Percentiles rank a stretch among this genome's conserved stretches.
Conservation (phyloP, 2,888 invertebrate genomes). For the Scelioninae gen. 1 region DNA sequence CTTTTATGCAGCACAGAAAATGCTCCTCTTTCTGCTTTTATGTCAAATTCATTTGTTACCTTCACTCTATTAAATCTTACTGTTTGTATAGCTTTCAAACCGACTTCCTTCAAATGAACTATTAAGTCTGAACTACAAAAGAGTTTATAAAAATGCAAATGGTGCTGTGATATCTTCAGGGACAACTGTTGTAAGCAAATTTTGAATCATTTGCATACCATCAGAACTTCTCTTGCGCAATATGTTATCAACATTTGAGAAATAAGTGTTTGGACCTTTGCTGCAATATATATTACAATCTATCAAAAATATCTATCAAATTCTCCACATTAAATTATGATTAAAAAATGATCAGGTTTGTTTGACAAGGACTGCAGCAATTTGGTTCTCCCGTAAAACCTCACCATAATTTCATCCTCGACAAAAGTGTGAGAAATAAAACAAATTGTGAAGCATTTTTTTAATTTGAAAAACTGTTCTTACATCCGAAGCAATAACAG, state of each 20-base stretch:
- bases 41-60: too few species aligned
- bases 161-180: too few species aligned
- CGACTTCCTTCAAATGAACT: too few species aligned
- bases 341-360: conserved; percentile 64
- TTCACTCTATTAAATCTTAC: too few species aligned
- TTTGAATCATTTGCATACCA: too few species aligned
- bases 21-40: too few species aligned
- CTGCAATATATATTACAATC: conserved; percentile 65
- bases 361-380: conserved; percentile 67
- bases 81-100: too few species aligned
- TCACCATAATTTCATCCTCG: conserved; percentile 66
- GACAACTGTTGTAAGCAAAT: too few species aligned
- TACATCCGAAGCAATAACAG: conserved; percentile 58
- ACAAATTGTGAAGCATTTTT: conserved; percentile 55
- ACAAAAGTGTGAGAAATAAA: conserved; percentile 59
- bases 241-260: conserved; percentile 8
- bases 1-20: too few species aligned
- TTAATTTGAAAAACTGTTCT: conserved; percentile 48
- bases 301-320: conserved; percentile 62
- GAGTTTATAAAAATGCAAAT: too few species aligned
- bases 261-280: too few species aligned
- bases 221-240: neutral
- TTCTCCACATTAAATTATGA: conserved; percentile 68
- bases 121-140: too few species aligned
- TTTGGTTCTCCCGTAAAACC: conserved; percentile 53